Evolutionary conservation across 1,140 invertebrate genomes (phyloP), one percentile per base, ranked within the genome.

Genomic region (Drosophila funebris): DNA sequence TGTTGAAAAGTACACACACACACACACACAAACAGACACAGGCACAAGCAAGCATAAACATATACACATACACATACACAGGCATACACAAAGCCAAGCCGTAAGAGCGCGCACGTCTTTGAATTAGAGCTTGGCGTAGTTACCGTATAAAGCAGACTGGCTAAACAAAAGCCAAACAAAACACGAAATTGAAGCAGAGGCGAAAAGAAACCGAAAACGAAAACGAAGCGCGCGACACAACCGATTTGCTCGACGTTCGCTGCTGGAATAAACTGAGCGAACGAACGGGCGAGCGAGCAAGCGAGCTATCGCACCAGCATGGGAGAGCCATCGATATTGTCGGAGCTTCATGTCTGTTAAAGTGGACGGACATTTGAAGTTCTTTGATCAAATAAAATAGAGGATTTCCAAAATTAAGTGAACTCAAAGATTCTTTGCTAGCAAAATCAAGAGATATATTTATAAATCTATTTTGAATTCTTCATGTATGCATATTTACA

Each of bases 221-320:
- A 48, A 72, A 39, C 24, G 13, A 53, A 58, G 39, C 16, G 73
- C 73, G 63, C 56, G 22, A 60, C 73, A 76, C 72, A 60, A 66
- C 72, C 75, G 43, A 74, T 66, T 66, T 57, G 54, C 60, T 58
- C 36, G 29, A 76, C 73, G 61, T 62, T 76, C 61, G 46, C 43
- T 69, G 58, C 37, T 76, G 57, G 64, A 76, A 69, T 76, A 57
- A 69, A 76, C 13, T 29, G 24, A 48, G 44, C n/a, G 44, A 50
- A 14, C 9, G 4, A 6, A 11, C 22, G 22, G 7, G 9, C 24
- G 7, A 41, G 37, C 54, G 68, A 67, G 36, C 46, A 36, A 5
- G 4, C 9, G 5, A 8, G 29, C 29, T 9, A 31, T 9, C 7
- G 5, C n/a, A n/a, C n/a, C 18, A 31, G 18, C 44, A 13, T 39